These are phyloP conservation scores for Bubalus kerabau DNA, from an alignment of 2,113 vertebrate species.

Conservation along the genomic window DNA sequence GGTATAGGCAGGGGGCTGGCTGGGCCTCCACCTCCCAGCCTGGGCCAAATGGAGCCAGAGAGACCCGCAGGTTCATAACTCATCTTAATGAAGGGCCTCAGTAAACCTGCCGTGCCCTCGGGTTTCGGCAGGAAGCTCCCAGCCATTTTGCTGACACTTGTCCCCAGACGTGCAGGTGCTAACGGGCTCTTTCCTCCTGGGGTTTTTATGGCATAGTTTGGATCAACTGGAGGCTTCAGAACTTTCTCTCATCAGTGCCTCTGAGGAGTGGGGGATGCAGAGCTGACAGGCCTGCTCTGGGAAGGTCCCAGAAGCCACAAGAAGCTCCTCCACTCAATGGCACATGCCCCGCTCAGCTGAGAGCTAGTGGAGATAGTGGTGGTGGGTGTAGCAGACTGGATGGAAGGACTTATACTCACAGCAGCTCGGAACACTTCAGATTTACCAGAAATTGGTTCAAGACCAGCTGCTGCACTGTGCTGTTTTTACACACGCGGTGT, in stretches of 20 bases:
- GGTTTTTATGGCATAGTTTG: background rate
- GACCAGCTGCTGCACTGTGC: background rate
- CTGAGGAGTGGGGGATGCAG: background rate
- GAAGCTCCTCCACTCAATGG: background rate
- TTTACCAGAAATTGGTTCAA: background rate
- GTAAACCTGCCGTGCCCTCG: slow-evolving; percentile 45
- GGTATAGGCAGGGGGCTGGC: slow-evolving; percentile 55
- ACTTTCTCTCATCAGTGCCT: background rate
- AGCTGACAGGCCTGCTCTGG: background rate
- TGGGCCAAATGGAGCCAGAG: slow-evolving; percentile 44
- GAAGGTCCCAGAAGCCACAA: background rate
- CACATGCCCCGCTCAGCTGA: background rate
- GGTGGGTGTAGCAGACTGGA: background rate
- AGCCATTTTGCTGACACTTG: background rate
- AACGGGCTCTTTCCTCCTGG: background rate
- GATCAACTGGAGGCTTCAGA: background rate
- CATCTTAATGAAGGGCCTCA: slow-evolving; percentile 66
- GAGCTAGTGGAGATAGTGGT: fast-evolving
- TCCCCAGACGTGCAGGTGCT: slow-evolving; percentile 35
- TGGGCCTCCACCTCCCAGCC: slow-evolving; percentile 44
- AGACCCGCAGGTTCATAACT: slow-evolving; percentile 64
- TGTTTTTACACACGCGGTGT: background rate
- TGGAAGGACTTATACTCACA: background rate
- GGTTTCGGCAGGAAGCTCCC: slow-evolving; percentile 58
- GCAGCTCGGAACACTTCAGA: background rate